Evolutionary conservation across 2,888 invertebrate genomes (phyloP).

Genomic region (Diadromus collaris): DNA sequence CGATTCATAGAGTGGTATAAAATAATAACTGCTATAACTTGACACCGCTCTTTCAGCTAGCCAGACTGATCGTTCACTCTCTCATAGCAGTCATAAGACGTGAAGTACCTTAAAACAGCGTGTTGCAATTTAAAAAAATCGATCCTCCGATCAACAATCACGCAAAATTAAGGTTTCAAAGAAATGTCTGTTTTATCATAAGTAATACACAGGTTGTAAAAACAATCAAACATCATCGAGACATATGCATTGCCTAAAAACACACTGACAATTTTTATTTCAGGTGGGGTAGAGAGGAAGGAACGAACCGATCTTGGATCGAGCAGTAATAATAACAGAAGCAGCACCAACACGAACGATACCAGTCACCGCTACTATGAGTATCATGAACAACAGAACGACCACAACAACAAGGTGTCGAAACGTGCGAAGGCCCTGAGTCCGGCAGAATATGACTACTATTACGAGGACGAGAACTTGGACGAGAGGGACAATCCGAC

Average conservation of each 20-base stretch:
- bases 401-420: slow-evolving; percentile 70
- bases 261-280: slow-evolving; percentile 35
- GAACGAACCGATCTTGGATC: slow-evolving; percentile 40
- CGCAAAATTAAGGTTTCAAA: too few species aligned
- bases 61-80: not conserved
- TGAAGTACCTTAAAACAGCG: not conserved
- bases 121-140: not conserved
- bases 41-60: not conserved
- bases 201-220: not conserved
- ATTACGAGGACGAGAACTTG: slow-evolving; percentile 79
- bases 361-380: slow-evolving; percentile 24
- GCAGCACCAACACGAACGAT: slow-evolving; percentile 24
- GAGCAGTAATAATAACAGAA: slow-evolving; percentile 13
- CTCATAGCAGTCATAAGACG: not conserved
- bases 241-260: not conserved
- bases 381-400: slow-evolving; percentile 29
- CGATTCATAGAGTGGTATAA: not conserved
- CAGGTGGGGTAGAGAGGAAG: slow-evolving; percentile 57
- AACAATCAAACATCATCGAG: slow-evolving; percentile 33
- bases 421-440: slow-evolving; percentile 80
- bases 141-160: too few species aligned
- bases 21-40: not conserved
- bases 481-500: slow-evolving; percentile 80
- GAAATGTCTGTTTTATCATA: too few species aligned
- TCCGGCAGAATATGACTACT: slow-evolving; percentile 77